phyloP scores from a whole-genome alignment of 2,797 vertebrate genomes.

The Danionella dracula region DNA sequence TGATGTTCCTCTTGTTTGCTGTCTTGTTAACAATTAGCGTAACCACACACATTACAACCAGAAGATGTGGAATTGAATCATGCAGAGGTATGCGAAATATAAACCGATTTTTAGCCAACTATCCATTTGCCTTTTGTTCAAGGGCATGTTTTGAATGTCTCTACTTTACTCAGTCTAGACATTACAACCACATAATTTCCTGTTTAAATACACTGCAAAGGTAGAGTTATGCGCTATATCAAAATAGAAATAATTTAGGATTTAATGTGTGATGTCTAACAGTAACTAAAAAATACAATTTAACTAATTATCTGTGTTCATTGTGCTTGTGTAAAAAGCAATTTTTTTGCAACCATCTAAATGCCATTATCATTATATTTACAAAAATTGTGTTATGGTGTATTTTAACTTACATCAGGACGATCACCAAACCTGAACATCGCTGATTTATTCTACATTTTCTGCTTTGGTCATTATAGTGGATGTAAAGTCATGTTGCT shows the following conservation, averaged over 20 bases:
- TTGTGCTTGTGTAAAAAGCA: too few species aligned
- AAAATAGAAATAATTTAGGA: too few species aligned
- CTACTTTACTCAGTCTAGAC: not conserved
- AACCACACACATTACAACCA: not conserved
- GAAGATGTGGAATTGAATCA: not conserved
- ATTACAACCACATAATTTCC: not conserved
- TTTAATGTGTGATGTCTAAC: too few species aligned
- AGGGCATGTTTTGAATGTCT: slow-evolving; percentile 3
- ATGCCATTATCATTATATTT: too few species aligned
- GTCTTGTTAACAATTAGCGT: slow-evolving; percentile 1
- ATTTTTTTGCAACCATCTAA: too few species aligned
- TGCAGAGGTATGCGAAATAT: not conserved
- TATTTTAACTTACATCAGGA: too few species aligned
- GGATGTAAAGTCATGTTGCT: not conserved
- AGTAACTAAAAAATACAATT: too few species aligned
- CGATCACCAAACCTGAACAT: slow-evolving; percentile 47
- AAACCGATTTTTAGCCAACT: not conserved
- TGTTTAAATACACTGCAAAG: not conserved
- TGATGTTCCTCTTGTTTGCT: not conserved
- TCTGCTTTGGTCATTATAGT: not conserved
- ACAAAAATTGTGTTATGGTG: too few species aligned
- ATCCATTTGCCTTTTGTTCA: not conserved
- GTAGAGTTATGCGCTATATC: slow-evolving; percentile 27
- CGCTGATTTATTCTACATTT: slow-evolving; percentile 62
- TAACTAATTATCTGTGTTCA: too few species aligned